Conservation (phyloP, 92 coral and sea anemone species). For the Parazoanthus darwini region DNA sequence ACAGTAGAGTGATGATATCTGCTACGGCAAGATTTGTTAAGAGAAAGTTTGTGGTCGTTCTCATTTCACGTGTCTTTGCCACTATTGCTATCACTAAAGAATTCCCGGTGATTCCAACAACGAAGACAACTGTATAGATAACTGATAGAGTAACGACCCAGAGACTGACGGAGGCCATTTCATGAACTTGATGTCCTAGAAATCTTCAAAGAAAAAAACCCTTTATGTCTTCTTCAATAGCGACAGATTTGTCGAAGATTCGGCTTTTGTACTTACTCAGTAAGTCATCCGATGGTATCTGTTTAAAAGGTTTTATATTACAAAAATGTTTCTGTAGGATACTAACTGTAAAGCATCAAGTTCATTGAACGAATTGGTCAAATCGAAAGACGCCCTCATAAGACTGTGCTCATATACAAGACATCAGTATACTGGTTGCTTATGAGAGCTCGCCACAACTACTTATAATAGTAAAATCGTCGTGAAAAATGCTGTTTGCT, state of each 20-base stretch:
- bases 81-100: background rate
- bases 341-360: no score
- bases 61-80: background rate
- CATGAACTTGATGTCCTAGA: background rate
- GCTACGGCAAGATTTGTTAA: background rate
- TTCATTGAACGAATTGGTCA: no score
- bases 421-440: no score
- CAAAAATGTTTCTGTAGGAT: no score
- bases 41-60: slow-evolving; percentile 4
- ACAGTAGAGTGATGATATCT: background rate
- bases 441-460: no score
- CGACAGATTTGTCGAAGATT: background rate
- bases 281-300: no score
- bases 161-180: background rate
- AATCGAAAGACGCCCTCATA: no score
- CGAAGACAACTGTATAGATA: background rate
- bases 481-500: no score
- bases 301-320: no score
- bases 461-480: no score
- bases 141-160: background rate
- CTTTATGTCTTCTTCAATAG: background rate
- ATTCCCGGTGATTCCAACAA: slow-evolving; percentile 11
- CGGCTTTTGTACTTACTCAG: no score
- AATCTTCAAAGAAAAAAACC: background rate
- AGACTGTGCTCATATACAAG: no score